These are phyloP conservation scores for Indicator maculatus DNA, from an alignment of 2,113 vertebrate species.

Conservation along the genomic window DNA sequence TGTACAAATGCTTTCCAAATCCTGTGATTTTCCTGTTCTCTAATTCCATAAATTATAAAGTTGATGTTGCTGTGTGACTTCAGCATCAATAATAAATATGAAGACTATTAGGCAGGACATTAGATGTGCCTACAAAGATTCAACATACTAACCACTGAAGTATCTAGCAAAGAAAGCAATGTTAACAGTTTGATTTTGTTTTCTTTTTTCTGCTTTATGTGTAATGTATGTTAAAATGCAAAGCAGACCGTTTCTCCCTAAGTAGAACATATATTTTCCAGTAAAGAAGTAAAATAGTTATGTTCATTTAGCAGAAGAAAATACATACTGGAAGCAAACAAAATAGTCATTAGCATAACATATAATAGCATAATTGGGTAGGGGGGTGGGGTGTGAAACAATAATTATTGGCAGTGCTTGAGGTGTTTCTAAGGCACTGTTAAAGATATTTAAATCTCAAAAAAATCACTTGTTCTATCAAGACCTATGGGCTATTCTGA, in stretches of 20 bases:
- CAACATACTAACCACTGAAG: background rate
- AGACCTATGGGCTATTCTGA: constrained; percentile 15
- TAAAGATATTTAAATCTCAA: constrained; percentile 41
- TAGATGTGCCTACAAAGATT: background rate
- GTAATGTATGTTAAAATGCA: background rate
- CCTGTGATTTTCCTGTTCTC: background rate
- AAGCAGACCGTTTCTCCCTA: background rate
- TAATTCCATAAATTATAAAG: background rate
- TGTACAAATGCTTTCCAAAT: background rate
- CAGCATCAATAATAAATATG: background rate
- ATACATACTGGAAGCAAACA: background rate
- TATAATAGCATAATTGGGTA: background rate
- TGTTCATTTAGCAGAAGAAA: background rate
- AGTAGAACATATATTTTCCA: background rate
- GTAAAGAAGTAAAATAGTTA: background rate
- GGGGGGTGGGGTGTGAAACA: background rate
- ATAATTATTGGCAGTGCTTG: background rate
- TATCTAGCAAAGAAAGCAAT: background rate
- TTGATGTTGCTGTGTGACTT: background rate
- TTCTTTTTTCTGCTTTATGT: background rate
- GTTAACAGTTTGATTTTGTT: background rate
- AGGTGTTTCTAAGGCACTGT: background rate
- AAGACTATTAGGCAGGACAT: background rate
- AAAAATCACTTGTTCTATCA: constrained; percentile 2
- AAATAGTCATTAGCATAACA: background rate